phyloP scores from a whole-genome alignment of 2,113 vertebrate species.

The Pholis gunnellus region DNA sequence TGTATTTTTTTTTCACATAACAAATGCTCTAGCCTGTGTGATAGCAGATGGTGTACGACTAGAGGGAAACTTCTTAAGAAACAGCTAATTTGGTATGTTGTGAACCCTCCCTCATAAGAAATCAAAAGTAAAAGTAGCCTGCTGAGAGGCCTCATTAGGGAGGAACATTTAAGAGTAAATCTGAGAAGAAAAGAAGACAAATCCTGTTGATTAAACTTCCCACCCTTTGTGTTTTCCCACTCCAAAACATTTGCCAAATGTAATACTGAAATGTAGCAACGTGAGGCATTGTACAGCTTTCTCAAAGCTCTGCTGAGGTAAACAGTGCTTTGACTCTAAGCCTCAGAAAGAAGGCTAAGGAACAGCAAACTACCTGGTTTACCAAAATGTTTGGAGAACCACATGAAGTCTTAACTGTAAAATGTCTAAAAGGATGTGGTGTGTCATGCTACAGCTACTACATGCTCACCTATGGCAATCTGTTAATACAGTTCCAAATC shows the following conservation, averaged over 20 bases:
- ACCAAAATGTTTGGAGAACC: conserved; percentile 3
- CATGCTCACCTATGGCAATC: conserved; percentile 43
- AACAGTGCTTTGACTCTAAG: background rate
- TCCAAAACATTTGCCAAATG: background rate
- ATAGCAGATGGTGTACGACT: conserved; percentile 62
- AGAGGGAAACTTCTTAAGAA: conserved; percentile 50
- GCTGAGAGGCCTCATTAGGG: conserved; percentile 74
- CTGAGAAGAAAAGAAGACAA: conserved; percentile 61
- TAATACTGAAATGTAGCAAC: background rate
- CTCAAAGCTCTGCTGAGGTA: background rate
- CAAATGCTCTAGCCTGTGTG: conserved; percentile 21
- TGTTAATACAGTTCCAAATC: conserved; percentile 51
- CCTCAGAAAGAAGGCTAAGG: background rate
- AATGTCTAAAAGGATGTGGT: conserved; percentile 3
- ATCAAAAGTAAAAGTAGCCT: conserved; percentile 63
- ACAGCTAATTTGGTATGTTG: conserved; percentile 56
- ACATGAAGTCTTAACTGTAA: background rate
- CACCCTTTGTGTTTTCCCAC: conserved; percentile 19
- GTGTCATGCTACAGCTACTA: conserved; percentile 4
- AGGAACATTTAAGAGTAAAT: conserved; percentile 60
- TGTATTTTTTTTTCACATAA: background rate
- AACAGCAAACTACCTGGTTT: background rate
- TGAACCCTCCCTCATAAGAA: conserved; percentile 59
- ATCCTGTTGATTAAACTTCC: conserved; percentile 58
- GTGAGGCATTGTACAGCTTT: background rate